These are phyloP conservation scores for Tapera naevia DNA, from an alignment of 2,797 vertebrate species.

Conservation along the genomic window DNA sequence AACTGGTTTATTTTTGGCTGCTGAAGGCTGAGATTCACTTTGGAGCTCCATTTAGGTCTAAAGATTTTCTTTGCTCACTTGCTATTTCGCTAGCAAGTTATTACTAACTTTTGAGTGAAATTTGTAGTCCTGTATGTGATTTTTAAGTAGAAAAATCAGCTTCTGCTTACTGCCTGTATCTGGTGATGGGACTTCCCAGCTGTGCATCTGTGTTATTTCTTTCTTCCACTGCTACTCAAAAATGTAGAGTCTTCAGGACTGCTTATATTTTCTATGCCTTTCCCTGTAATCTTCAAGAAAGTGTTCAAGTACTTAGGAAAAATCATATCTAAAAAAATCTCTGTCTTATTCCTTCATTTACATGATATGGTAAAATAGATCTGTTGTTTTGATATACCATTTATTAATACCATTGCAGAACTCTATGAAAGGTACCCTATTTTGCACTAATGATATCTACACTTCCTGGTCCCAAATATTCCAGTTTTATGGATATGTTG, in stretches of 20 bases:
- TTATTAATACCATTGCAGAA: neutral
- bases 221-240: neutral
- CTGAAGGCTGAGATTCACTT: constrained; percentile 65
- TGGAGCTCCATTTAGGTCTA: constrained; percentile 43
- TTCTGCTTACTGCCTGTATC: neutral
- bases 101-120: constrained; percentile 35
- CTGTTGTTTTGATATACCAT: neutral
- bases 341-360: neutral
- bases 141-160: neutral
- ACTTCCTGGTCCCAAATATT: neutral
- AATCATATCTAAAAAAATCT: neutral
- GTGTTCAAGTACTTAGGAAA: neutral
- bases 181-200: neutral
- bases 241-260: neutral
- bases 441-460: neutral
- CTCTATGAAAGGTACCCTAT: neutral
- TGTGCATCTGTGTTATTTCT: neutral
- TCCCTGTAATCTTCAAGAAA: neutral
- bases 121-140: neutral
- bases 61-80: constrained; percentile 18
- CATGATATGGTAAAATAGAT: neutral
- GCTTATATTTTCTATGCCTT: neutral
- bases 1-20: constrained; percentile 78
- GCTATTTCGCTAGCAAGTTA: neutral
- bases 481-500: neutral